Base-by-base conservation (phyloP, 1,140 invertebrate species). In the Musca vetustissima region DNA sequence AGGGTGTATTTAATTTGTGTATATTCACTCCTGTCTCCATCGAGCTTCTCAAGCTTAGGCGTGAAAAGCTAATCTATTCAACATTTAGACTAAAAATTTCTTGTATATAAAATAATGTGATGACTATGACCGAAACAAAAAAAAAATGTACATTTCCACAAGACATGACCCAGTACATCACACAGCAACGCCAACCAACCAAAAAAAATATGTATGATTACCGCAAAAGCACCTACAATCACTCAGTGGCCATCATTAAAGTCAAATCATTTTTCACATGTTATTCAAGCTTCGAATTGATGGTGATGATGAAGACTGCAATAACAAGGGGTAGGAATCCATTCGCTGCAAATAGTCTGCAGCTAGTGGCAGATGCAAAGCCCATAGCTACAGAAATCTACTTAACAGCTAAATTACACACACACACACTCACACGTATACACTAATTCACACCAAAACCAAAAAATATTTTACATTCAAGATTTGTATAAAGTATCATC, bases 191-290 rank as follows among this genome's bases (percentile, higher is more conserved):
- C 4, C 36, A 13, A 28, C 28, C 28, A 28, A 28, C 28, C 3
- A 28, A 3, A 43, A 43, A 43, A 43, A 43, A 43, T 43, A 43
- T n/a, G n/a, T 43, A 13, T 43, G 36, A 43, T 43, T 43, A 43
- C 36, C 36, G 11, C 36, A 11, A 43, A 43, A 13, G 36, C 36
- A 43, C 36, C 36, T 61, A 17, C 28, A 61, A 61, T 61, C 57
- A 61, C 57, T 69, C 78, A 73, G 78, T 80, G 78, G 78, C 78
- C 73, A 67, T 76, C 75, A 80, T 80, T 80, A 80, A 80, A 80
- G 78, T 80, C 76, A 80, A 80, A 80, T 80, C 76, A 80, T 80
- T 80, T 80, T 80, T 78, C 78, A 80, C 78, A 80, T 80, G 76
- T 80, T 61, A 61, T 19, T 19, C 6, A 43, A 11, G 36, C 36